These are phyloP conservation scores for Chrysolina oricalcia DNA, from an alignment of 2,888 invertebrate species.

Conservation along the genomic window DNA sequence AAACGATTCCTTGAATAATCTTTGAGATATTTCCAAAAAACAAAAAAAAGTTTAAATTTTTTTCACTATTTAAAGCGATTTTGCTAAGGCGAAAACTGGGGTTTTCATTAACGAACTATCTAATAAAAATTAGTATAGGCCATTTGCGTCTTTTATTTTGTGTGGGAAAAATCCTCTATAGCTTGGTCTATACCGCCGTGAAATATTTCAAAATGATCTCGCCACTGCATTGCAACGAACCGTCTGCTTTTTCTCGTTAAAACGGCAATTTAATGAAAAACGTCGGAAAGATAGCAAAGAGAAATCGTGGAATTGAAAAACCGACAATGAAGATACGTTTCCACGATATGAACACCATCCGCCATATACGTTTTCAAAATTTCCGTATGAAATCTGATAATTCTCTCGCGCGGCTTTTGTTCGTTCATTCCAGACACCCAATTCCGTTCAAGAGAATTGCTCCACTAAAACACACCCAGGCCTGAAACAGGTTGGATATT, in stretches of 20 bases:
- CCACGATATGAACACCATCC: slow-evolving; percentile 17
- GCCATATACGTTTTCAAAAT: slow-evolving; percentile 16
- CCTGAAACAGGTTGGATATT: neutral
- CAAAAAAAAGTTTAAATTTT: no score
- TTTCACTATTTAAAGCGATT: no score
- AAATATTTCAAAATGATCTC: neutral
- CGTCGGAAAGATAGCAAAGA: neutral
- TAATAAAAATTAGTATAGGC: no score
- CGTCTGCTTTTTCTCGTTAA: neutral
- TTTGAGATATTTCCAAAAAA: no score
- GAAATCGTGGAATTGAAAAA: slow-evolving; percentile 1
- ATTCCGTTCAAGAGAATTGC: slow-evolving; percentile 7
- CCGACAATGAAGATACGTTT: slow-evolving; percentile 7
- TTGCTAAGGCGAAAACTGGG: no score
- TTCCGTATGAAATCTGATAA: slow-evolving; percentile 25
- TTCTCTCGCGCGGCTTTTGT: slow-evolving; percentile 5
- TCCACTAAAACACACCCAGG: neutral
- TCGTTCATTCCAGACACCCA: slow-evolving; percentile 5
- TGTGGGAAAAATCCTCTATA: no score
- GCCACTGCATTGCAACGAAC: neutral
- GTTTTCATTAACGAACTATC: no score
- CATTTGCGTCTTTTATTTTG: no score
- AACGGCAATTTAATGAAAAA: neutral
- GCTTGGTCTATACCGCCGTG: neutral
- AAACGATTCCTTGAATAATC: no score